phyloP scores from a whole-genome alignment of 2,797 vertebrate genomes.

The Periophthalmus magnuspinnatus region DNA sequence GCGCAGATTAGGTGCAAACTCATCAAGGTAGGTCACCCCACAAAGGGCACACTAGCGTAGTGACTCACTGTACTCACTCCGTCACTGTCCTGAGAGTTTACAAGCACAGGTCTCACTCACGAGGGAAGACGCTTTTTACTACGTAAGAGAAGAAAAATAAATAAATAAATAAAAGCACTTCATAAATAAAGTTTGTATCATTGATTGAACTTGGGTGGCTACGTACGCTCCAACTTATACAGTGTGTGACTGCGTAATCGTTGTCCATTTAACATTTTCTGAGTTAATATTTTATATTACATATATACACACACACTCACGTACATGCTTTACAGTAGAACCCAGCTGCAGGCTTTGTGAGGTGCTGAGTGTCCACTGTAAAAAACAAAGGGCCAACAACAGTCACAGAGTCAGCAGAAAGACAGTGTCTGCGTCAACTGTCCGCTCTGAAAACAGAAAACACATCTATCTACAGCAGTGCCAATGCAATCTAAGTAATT shows the following conservation, averaged over 20 bases:
- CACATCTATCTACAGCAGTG: slow-evolving; percentile 30
- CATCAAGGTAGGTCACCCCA: slow-evolving; percentile 81
- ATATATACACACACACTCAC: too few species aligned
- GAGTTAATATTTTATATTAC: too few species aligned
- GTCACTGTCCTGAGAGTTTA: not conserved
- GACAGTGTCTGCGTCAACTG: slow-evolving; percentile 33
- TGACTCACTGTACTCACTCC: slow-evolving; percentile 2
- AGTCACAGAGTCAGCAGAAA: slow-evolving; percentile 43
- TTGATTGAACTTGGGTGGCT: too few species aligned
- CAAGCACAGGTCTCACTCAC: too few species aligned
- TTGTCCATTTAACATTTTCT: too few species aligned
- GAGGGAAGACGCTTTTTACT: too few species aligned
- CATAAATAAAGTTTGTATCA: too few species aligned
- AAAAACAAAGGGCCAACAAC: slow-evolving; percentile 37
- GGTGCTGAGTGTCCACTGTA: slow-evolving; percentile 34
- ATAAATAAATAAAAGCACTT: too few species aligned
- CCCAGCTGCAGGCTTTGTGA: slow-evolving; percentile 25
- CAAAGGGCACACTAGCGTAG: slow-evolving; percentile 1
- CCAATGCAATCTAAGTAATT: slow-evolving; percentile 18
- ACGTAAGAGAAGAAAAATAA: too few species aligned
- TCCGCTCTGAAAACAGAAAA: slow-evolving; percentile 36
- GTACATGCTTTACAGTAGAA: too few species aligned
- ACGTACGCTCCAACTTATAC: too few species aligned
- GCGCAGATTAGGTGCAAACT: slow-evolving; percentile 93
- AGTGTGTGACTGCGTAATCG: too few species aligned